Percentiles rank a stretch among this genome's conserved stretches.
Conservation (phyloP, 35 echinoderm and acorn worm species). For the Heliocidaris erythrogramma region DNA sequence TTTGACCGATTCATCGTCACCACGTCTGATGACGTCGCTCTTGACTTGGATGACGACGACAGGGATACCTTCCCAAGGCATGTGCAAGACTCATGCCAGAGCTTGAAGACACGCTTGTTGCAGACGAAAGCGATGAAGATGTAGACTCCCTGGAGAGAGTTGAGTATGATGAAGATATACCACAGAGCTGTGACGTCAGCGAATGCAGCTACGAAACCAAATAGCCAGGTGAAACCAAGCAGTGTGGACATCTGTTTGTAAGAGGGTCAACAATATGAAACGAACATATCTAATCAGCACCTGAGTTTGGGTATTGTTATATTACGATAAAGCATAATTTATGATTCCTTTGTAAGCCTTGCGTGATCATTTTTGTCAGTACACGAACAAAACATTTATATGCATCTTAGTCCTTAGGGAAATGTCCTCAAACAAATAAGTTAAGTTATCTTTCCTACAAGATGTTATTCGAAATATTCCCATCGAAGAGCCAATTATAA, state of each 20-base stretch:
- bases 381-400: too few species aligned
- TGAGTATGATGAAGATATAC: conserved; percentile 78
- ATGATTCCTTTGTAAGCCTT: too few species aligned
- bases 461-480: too few species aligned
- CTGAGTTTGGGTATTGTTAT: not conserved
- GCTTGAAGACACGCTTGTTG: conserved; percentile 58
- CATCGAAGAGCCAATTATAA: too few species aligned
- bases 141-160: conserved; percentile 73
- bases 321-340: too few species aligned
- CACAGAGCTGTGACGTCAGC: conserved; percentile 58
- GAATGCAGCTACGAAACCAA: conserved; percentile 75
- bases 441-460: too few species aligned
- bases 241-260: conserved; percentile 46
- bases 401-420: too few species aligned
- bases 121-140: conserved; percentile 79
- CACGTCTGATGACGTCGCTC: not conserved
- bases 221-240: conserved; percentile 80
- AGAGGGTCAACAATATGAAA: not conserved
- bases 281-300: not conserved
- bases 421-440: too few species aligned
- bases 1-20: not conserved
- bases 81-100: conserved; percentile 37
- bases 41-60: not conserved
- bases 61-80: not conserved
- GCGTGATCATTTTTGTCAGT: too few species aligned